These are phyloP conservation scores for Gopherus evgoodei DNA, from an alignment of 2,113 vertebrate genomes.

Conservation along the genomic window DNA sequence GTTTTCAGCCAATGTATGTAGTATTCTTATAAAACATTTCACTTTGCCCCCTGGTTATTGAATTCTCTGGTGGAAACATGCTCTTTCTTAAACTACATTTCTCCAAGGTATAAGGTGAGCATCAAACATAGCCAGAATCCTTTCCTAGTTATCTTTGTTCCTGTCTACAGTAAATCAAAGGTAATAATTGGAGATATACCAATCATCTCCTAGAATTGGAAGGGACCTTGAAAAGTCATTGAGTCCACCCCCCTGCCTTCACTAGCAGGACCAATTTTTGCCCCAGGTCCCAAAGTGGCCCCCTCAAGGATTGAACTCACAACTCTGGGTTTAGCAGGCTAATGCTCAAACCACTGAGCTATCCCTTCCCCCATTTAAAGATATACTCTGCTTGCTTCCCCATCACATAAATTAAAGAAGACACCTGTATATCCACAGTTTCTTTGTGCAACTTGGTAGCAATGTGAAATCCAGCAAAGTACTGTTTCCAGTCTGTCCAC, in stretches of 20 bases:
- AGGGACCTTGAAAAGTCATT: no score
- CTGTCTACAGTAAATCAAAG: neutral
- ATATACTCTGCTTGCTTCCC: neutral
- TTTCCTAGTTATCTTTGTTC: neutral
- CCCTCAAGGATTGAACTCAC: no score
- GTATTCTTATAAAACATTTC: neutral
- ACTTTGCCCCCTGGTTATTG: neutral
- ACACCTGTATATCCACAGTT: neutral
- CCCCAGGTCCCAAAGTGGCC: no score
- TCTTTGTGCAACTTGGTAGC: neutral
- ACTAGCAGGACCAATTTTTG: no score
- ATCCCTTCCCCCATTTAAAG: no score
- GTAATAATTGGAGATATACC: no score
- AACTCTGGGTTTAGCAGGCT: no score
- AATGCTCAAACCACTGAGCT: no score
- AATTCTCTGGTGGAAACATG: neutral
- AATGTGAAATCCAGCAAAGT: neutral
- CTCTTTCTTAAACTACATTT: no score
- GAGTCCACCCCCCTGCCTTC: no score
- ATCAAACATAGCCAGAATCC: neutral
- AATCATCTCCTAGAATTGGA: no score
- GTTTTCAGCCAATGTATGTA: neutral
- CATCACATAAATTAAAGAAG: neutral
- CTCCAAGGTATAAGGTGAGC: no score
- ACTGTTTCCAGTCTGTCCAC: neutral